Percentiles rank a stretch among this genome's conserved stretches.
These are phyloP conservation scores for Petrocephalus sullivani DNA, from an alignment of 2,797 vertebrate species.

Conservation along the genomic window DNA sequence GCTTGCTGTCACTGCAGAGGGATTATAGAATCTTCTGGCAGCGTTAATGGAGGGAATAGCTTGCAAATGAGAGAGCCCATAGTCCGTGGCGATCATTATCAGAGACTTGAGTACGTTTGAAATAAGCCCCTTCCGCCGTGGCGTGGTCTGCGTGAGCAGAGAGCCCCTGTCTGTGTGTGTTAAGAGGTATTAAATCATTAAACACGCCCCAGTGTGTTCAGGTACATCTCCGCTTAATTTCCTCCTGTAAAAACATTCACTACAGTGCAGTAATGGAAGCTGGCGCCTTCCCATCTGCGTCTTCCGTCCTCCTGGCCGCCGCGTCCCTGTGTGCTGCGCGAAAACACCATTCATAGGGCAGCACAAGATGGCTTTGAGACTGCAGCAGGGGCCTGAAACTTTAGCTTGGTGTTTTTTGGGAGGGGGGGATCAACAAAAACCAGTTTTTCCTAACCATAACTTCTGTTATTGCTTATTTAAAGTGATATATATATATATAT, in stretches of 20 bases:
- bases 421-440: not conserved
- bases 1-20: not conserved
- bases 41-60: not conserved
- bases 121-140: not conserved
- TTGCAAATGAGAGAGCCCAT: not conserved
- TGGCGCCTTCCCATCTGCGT: slow-evolving; percentile 25
- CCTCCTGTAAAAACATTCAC: slow-evolving; percentile 29
- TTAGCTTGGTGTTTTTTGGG: not conserved
- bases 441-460: not conserved
- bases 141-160: not conserved
- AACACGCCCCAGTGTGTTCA: slow-evolving; percentile 20
- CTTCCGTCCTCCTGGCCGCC: not conserved
- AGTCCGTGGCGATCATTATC: not conserved
- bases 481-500: not conserved
- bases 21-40: not conserved
- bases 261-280: slow-evolving; percentile 33
- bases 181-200: slow-evolving; percentile 15
- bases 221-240: slow-evolving; percentile 32
- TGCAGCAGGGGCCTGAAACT: not conserved
- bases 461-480: not conserved
- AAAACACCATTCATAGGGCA: not conserved
- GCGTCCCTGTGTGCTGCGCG: not conserved
- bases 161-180: not conserved
- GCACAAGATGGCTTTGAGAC: not conserved
- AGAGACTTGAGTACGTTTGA: not conserved